Conservation (phyloP, 53 echinoderm and acorn worm genomes). For the Temnopleurus reevesii region DNA sequence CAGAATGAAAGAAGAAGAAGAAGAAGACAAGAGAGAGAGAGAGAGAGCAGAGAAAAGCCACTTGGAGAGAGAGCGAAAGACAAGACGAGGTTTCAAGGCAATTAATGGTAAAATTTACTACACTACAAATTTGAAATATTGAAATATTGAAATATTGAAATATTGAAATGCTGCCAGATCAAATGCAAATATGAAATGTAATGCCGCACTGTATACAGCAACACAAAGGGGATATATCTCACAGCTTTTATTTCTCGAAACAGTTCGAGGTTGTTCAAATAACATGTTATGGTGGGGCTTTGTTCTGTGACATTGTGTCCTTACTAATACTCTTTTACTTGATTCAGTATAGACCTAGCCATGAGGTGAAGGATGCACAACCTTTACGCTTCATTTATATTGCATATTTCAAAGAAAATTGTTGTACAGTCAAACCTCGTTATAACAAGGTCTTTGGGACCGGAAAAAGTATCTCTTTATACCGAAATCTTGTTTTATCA, state of each 20-base stretch:
- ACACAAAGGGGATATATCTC: conserved; percentile 22
- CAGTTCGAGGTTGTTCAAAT: neutral
- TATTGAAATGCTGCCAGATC: neutral
- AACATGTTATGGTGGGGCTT: neutral
- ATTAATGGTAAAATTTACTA: neutral
- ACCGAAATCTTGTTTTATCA: too few relatives aligned
- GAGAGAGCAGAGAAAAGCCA: neutral
- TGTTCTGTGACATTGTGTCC: neutral
- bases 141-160: too few relatives aligned
- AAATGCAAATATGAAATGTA: conserved; percentile 23
- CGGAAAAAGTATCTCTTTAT: too few relatives aligned
- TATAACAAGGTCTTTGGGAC: too few relatives aligned
- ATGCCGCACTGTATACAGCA: neutral
- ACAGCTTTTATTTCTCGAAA: neutral
- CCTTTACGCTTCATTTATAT: too few relatives aligned
- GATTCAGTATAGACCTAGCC: neutral
- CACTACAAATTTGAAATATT: too few relatives aligned
- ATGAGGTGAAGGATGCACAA: neutral
- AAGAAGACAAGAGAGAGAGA: neutral
- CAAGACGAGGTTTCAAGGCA: neutral
- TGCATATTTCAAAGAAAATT: neutral
- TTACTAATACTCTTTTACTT: neutral
- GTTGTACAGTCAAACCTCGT: too few relatives aligned
- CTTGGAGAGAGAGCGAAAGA: neutral
- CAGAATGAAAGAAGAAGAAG: too few relatives aligned